Evolutionary conservation across 2,113 vertebrate species (phyloP).

Genomic region (Fulmarus glacialis): DNA sequence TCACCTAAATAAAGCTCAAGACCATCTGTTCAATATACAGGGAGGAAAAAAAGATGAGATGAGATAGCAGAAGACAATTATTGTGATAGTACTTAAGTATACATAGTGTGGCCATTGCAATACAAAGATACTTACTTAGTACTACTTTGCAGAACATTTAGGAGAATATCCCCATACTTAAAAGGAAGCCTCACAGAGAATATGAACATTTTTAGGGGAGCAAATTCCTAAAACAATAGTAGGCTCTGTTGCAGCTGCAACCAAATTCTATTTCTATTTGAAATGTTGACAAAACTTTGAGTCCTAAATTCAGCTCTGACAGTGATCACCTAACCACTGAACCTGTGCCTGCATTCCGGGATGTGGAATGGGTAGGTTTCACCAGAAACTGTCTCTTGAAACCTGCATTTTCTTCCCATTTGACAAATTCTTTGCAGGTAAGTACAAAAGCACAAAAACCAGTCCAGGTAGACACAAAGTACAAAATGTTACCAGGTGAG

Average conservation of each 20-base stretch:
- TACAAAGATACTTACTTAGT: not conserved
- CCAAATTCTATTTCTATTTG: not conserved
- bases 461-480: not conserved
- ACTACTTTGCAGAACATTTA: not conserved
- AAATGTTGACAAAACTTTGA: not conserved
- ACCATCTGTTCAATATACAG: constrained; percentile 43
- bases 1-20: constrained; percentile 44
- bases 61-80: not conserved
- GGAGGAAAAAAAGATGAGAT: not conserved
- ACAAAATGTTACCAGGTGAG: not conserved
- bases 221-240: not conserved
- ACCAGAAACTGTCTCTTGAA: not conserved
- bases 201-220: not conserved
- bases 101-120: not conserved
- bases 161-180: not conserved
- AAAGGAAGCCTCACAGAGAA: not conserved
- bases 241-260: not conserved
- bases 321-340: not conserved
- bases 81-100: not conserved
- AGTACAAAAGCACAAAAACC: not conserved
- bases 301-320: not conserved
- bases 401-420: not conserved
- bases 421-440: not conserved
- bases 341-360: not conserved
- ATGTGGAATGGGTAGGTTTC: not conserved